Conservation (phyloP, 2,797 vertebrate genomes). For the Crypturellus tataupa region DNA sequence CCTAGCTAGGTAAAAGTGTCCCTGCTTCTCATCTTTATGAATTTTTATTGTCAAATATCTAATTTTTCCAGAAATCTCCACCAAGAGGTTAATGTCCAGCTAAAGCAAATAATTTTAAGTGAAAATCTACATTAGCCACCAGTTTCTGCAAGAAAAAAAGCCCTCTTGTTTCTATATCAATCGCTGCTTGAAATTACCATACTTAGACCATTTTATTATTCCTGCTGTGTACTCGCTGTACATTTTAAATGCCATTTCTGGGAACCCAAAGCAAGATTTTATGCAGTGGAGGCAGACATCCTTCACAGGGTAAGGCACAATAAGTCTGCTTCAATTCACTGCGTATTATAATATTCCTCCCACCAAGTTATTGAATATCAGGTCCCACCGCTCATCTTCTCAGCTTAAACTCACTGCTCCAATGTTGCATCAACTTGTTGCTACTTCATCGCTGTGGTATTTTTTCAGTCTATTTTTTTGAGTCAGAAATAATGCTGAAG, state of each 20-base stretch:
- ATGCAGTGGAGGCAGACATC: slow-evolving; percentile 18
- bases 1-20: background rate
- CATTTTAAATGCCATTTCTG: slow-evolving; percentile 56
- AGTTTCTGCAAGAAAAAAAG: background rate
- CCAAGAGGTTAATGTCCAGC: slow-evolving; percentile 34
- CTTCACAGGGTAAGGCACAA: slow-evolving; percentile 38
- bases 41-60: slow-evolving; percentile 44
- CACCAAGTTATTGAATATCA: background rate
- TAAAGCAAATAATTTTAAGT: background rate
- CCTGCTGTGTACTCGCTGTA: slow-evolving; percentile 17
- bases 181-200: slow-evolving; percentile 44
- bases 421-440: background rate
- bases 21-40: background rate
- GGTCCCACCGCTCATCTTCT: background rate
- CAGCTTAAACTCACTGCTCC: background rate
- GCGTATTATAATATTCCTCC: slow-evolving; percentile 19
- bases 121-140: background rate
- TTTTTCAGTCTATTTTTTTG: background rate
- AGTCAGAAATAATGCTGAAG: background rate
- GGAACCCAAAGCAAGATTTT: slow-evolving; percentile 36
- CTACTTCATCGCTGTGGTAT: background rate
- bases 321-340: slow-evolving; percentile 17
- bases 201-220: slow-evolving; percentile 32
- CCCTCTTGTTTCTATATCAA: background rate
- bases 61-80: slow-evolving; percentile 37